Base-by-base conservation (phyloP, 2,797 vertebrate species). In the Megalops cyprinoides region DNA sequence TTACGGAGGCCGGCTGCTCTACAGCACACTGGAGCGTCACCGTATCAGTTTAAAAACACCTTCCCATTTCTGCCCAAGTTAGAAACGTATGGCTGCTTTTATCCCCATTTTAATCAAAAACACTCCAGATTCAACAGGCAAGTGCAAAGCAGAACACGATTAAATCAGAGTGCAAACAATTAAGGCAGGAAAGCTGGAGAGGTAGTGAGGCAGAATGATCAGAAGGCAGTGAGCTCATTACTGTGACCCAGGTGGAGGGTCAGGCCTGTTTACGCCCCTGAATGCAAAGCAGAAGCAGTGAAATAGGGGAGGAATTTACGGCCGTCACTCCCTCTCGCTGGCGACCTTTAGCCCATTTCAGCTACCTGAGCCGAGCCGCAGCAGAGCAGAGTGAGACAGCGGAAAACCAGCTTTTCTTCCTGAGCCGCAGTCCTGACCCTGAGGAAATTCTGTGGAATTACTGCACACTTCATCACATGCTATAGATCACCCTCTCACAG, bases 341-440 rank as follows among this genome's bases (percentile, higher is more conserved):
- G 10, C 31, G 73, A 84, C 79, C 79, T 84, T 84, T 75, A 77
- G 74, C 77, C 84, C 69, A 82, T 71, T 79, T 82, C 58, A 60
- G 23, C 69, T 81, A 83, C 82, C 76, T 82, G 77, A 8, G 39
- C 28, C 15, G 34, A 46, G 74, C 28, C 2, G 23, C 48, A 55
- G 28, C n/a, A 5, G n/a, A 10, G 4, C 25, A 28, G 25, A 28
- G 58, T 23, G 49, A 53, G 49, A 25, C 1, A 28, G 58, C 89
- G 88, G 69, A 78, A 77, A 82, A 84, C 69, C 56, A 18, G 60
- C 78, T 79, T 83, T 85, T 78, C 56, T 74, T 85, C 69, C 74
- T 14, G 58, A 51, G 14, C 74, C 46, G 46, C 71, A 82, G 74
- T 62, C 49, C 20, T 79, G 73, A 81, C 81, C 80, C 74, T 67